These are phyloP conservation scores for Pardalotus punctatus DNA, from an alignment of 2,113 vertebrate genomes.

Conservation along the genomic window DNA sequence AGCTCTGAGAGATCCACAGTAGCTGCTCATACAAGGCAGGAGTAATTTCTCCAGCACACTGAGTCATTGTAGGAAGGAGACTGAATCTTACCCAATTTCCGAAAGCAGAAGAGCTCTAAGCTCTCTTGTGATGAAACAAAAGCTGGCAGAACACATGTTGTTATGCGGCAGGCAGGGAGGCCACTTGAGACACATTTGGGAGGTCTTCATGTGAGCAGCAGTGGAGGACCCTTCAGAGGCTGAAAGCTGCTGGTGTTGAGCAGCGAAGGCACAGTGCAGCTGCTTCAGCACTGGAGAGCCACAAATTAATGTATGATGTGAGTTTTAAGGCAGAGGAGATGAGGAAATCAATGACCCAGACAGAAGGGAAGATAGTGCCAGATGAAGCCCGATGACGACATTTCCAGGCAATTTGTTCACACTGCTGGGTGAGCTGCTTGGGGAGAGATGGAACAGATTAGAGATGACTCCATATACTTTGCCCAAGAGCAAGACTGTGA, in stretches of 20 bases:
- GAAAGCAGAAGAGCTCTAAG: slow-evolving; percentile 12
- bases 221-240: slow-evolving; percentile 37
- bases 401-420: slow-evolving; percentile 62
- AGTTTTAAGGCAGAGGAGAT: slow-evolving; percentile 48
- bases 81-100: slow-evolving; percentile 33
- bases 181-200: slow-evolving; percentile 26
- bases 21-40: neutral
- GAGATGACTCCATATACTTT: neutral
- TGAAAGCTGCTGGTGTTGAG: slow-evolving; percentile 27
- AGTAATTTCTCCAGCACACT: slow-evolving; percentile 25
- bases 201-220: slow-evolving; percentile 21
- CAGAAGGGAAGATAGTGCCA: slow-evolving; percentile 34
- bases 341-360: slow-evolving; percentile 60
- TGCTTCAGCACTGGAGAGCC: neutral
- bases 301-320: slow-evolving; percentile 13
- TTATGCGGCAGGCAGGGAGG: neutral
- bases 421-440: slow-evolving; percentile 32
- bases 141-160: slow-evolving; percentile 15
- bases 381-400: slow-evolving; percentile 43
- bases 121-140: slow-evolving; percentile 22
- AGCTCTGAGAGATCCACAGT: neutral
- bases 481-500: slow-evolving; percentile 8
- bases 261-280: neutral
- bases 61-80: slow-evolving; percentile 48
- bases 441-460: slow-evolving; percentile 45